phyloP scores from a whole-genome alignment of 2,113 vertebrate species.

The Nibea albiflora region DNA sequence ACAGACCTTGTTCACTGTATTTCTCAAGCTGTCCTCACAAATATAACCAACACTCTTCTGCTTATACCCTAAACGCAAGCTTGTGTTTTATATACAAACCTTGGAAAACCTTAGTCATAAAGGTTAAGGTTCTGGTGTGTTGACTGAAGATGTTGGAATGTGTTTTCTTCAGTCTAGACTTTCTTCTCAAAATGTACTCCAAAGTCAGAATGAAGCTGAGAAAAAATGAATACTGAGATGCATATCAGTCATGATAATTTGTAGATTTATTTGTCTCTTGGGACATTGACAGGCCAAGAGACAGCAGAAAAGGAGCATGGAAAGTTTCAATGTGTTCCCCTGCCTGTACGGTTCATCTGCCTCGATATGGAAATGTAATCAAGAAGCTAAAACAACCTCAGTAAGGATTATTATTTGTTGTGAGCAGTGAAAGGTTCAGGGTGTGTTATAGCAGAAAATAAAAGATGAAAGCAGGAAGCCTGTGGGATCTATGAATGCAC shows the following conservation, averaged over 20 bases:
- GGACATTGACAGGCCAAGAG: constrained; percentile 16
- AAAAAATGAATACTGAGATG: constrained; percentile 1
- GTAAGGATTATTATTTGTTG: background rate
- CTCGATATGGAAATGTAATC: constrained; percentile 40
- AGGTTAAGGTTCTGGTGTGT: background rate
- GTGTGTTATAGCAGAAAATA: background rate
- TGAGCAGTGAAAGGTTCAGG: background rate
- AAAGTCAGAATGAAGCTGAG: background rate
- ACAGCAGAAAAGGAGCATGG: constrained; percentile 1
- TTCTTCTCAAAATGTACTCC: background rate
- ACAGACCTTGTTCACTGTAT: background rate
- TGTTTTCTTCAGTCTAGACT: background rate
- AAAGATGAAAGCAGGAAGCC: background rate
- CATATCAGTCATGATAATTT: constrained; percentile 30
- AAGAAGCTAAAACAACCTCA: background rate
- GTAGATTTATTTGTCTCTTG: constrained; percentile 28
- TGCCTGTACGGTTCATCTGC: background rate
- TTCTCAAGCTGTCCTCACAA: background rate
- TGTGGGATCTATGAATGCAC: background rate
- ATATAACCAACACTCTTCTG: constrained; percentile 11
- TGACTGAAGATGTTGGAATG: background rate
- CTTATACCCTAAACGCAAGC: constrained; percentile 28
- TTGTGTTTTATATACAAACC: constrained; percentile 62
- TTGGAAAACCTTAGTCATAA: background rate
- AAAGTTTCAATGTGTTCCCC: background rate